Evolutionary conservation across 2,888 invertebrate species (phyloP).

Genomic region (Phengaris alcon): DNA sequence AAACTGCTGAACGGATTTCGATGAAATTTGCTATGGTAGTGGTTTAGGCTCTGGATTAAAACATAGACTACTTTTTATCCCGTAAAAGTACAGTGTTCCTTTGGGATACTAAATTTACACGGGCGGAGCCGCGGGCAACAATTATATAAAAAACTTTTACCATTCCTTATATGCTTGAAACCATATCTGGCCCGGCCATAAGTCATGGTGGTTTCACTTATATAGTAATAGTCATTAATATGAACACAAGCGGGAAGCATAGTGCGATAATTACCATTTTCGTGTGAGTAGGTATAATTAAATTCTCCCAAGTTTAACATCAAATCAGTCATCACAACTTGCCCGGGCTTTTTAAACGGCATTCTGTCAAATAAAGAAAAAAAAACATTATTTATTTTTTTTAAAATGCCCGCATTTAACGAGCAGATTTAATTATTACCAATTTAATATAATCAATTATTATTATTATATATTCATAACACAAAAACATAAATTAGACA

Average conservation of each 20-base stretch:
- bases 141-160: neutral
- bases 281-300: constrained; percentile 49
- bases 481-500: too few species aligned
- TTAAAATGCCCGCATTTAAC: too few species aligned
- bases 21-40: too few species aligned
- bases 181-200: neutral
- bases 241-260: neutral
- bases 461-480: too few species aligned
- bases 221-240: constrained; percentile 6
- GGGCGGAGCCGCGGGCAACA: too few species aligned
- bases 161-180: neutral
- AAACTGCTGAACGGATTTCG: too few species aligned
- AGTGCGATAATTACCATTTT: constrained; percentile 48
- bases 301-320: constrained; percentile 80
- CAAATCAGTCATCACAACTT: constrained; percentile 75
- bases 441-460: too few species aligned
- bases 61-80: too few species aligned
- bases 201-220: neutral
- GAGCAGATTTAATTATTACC: too few species aligned
- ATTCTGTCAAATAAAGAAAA: constrained; percentile 61
- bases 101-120: too few species aligned
- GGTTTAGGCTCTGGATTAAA: too few species aligned
- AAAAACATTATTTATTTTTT: neutral
- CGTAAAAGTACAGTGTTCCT: too few species aligned
- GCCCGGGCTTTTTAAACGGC: constrained; percentile 68